phyloP scores from a whole-genome alignment of 2,113 vertebrate species.

The Gambusia affinis region DNA sequence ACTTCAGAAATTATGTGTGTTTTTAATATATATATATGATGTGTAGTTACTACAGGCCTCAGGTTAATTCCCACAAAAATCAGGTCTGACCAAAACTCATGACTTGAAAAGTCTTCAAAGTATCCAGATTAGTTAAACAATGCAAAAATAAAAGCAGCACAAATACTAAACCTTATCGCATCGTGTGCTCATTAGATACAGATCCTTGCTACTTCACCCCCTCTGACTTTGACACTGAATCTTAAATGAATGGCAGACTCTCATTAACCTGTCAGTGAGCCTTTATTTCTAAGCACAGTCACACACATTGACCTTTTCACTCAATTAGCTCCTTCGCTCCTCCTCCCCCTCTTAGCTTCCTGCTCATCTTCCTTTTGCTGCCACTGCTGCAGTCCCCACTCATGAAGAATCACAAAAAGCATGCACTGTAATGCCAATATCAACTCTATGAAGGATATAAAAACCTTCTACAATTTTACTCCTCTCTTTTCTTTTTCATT shows the following conservation, averaged over 20 bases:
- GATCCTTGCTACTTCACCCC: neutral
- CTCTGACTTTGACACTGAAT: slow-evolving; percentile 7
- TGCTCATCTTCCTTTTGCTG: slow-evolving; percentile 33
- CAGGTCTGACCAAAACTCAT: too few relatives aligned
- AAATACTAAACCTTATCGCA: neutral
- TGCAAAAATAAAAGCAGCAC: too few relatives aligned
- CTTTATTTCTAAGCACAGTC: slow-evolving; percentile 34
- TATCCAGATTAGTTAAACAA: neutral
- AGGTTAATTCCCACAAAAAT: too few relatives aligned
- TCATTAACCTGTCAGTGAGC: slow-evolving; percentile 28
- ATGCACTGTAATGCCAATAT: neutral
- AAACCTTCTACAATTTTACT: neutral
- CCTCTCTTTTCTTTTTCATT: neutral
- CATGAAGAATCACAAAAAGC: neutral
- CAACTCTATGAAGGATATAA: neutral
- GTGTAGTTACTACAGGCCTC: too few relatives aligned
- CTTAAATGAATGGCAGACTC: neutral
- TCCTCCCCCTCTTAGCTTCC: slow-evolving; percentile 17
- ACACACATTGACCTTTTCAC: slow-evolving; percentile 43
- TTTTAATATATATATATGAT: too few relatives aligned
- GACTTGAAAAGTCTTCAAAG: too few relatives aligned
- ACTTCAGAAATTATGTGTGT: too few relatives aligned
- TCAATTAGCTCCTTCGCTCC: slow-evolving; percentile 22
- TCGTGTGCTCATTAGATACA: neutral
- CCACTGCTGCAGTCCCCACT: neutral